phyloP scores from a whole-genome alignment of 2,888 invertebrate genomes.

The Adelognathus sp. region DNA sequence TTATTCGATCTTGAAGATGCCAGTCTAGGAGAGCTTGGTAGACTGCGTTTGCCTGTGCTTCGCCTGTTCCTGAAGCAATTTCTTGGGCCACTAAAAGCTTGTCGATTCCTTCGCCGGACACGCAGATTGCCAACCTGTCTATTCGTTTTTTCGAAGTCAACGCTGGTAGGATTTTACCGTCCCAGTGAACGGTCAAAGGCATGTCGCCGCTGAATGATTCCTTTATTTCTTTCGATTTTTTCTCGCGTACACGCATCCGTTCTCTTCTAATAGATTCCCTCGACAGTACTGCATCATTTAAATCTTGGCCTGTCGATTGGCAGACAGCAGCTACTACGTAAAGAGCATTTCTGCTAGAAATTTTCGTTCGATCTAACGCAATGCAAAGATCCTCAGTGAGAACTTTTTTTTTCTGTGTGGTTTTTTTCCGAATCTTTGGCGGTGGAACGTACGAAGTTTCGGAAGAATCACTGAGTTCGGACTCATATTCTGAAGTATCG shows the following conservation, averaged over 20 bases:
- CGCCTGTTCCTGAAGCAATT: constrained; percentile 35
- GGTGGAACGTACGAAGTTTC: too few relatives aligned
- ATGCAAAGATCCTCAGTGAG: too few relatives aligned
- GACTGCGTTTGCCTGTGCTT: constrained; percentile 41
- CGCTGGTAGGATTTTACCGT: constrained; percentile 48
- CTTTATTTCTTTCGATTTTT: background rate
- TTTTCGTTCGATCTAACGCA: constrained; percentile 1
- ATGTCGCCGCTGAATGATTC: background rate
- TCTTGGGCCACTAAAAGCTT: constrained; percentile 49
- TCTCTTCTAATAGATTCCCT: background rate
- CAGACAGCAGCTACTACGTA: background rate
- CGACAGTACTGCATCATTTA: background rate
- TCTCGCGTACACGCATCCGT: background rate
- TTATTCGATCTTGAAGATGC: constrained; percentile 11
- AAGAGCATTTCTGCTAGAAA: background rate
- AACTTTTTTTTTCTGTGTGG: too few relatives aligned
- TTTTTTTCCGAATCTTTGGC: too few relatives aligned
- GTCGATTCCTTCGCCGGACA: constrained; percentile 21
- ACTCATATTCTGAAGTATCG: too few relatives aligned
- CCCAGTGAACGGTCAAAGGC: constrained; percentile 36
- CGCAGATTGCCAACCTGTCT: constrained; percentile 42
- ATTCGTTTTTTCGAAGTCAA: constrained; percentile 4
- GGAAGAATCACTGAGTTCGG: too few relatives aligned
- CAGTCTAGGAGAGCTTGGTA: constrained; percentile 31
- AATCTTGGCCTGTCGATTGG: background rate